Base-by-base conservation (phyloP, 23 tunicate genomes). In the Halocynthia roretzi region DNA sequence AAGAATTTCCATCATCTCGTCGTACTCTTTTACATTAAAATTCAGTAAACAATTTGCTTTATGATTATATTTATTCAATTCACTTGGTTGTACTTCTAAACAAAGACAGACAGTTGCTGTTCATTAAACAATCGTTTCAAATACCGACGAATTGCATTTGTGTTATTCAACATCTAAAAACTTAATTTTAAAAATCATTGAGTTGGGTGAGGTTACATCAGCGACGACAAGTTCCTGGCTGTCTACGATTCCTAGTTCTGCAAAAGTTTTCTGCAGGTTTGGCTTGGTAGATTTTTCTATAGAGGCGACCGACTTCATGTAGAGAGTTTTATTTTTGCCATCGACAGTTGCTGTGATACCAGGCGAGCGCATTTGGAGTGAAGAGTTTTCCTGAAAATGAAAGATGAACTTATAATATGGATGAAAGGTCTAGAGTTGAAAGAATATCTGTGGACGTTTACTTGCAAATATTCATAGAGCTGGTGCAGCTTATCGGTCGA, bases 231-330 rank as follows among this genome's bases (percentile, higher is more conserved):
- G 62, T 68, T 89, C 96, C 49, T 89, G 96, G 15, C 80, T 80
- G 63, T 76, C 61, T 22, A 49, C 67, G n/a, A 89, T 68, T 22
- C 88, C 96, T 14, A 89, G 83, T 40, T 89, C 88, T 78, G 63
- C 50, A 8, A 91, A 66, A 6, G 86, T 56, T 56, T 85, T 91
- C 23, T 84, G 71, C 50, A 91, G 68, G 53, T 91, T 91, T 6
- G 97, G 97, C 53, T 84, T 77, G 5, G 97, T 91, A 10, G 90
- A 86, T 67, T 61, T 84, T 77, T 91, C 97, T n/a, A 91, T 65
- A 31, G 96, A 89, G 7, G 86, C 81, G 64, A 85, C 78, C 11
- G 85, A 60, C 12, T 80, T 85, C 83, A 91, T 91, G 78, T 91
- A 91, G 15, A 91, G 53, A n/a, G 97, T 91, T 51, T 76, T 76